Evolutionary conservation across 1,140 invertebrate genomes (phyloP).

Genomic region (Berghia stephanieae): DNA sequence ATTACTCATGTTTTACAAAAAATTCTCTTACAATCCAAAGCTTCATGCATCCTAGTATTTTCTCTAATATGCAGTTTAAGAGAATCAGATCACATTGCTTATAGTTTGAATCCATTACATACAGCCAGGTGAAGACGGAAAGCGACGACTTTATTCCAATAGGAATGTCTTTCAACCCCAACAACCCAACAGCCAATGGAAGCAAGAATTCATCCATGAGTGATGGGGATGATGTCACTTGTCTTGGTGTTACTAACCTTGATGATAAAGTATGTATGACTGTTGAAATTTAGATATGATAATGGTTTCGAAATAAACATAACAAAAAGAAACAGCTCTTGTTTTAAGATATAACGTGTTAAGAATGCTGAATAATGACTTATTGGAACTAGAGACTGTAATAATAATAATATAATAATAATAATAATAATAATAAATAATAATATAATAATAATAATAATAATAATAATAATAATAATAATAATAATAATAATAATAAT

Average conservation of each 20-base stretch:
- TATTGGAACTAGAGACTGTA: too few relatives aligned
- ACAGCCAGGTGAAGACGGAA: constrained; percentile 34
- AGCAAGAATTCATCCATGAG: constrained; percentile 28
- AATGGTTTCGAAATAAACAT: too few relatives aligned
- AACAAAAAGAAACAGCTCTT: too few relatives aligned
- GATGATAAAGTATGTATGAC: too few relatives aligned
- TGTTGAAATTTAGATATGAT: too few relatives aligned
- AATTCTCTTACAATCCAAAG: not conserved
- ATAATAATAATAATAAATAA: too few relatives aligned
- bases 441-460: not conserved
- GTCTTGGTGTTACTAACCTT: constrained; percentile 29
- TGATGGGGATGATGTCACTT: constrained; percentile 29
- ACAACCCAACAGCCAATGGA: constrained; percentile 16
- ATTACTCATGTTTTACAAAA: not conserved
- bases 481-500: not conserved
- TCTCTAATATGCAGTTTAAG: not conserved
- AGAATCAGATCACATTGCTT: too few relatives aligned
- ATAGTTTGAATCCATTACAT: too few relatives aligned
- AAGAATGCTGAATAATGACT: too few relatives aligned
- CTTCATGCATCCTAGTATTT: not conserved
- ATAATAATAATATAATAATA: too few relatives aligned
- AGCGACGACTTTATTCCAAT: constrained; percentile 32
- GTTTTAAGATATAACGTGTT: too few relatives aligned
- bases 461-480: not conserved
- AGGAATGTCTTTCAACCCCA: constrained; percentile 24